Base-by-base conservation (phyloP, 1,140 invertebrate species). In the Penaeus indicus region DNA sequence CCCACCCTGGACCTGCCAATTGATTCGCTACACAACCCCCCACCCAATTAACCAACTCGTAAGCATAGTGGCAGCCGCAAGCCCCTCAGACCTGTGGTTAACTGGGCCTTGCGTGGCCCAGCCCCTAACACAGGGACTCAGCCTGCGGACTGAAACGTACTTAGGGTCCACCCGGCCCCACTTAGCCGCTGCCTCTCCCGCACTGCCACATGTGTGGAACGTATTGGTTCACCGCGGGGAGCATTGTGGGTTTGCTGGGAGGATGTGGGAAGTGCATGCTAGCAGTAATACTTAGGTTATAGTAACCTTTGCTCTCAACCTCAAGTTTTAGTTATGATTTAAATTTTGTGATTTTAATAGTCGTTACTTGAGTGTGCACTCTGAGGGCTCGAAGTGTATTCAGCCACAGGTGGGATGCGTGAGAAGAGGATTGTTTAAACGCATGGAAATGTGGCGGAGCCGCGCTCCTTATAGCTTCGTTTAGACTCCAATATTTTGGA, bases 341-440 rank as follows among this genome's bases (percentile, higher is more conserved):
- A 77, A 47, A 60, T 86, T 63, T 78, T 62, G 81, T 83, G 38
- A 75, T 27, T 77, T 77, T 77, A 69, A 77, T n/a, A 88, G 79
- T 54, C 47, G 3, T 81, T 60, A 85, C 79, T 81, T 81, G 80
- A 82, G 89, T 86, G 89, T 90, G 89, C 89, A 90, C 89, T 85
- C 89, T 85, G 80, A 90, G 89, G 89, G 89, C 89, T 90, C 85
- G 85, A 83, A n/a, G 84, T 84, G 85, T 84, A 78, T 88, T 61
- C 64, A 86, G 84, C 89, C 89, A 90, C 89, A 90, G 89, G 89
- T 90, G 86, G 85, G n/a, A 77, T 88, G 86, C 84, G 86, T n/a
- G n/a, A n/a, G 86, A 88, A 64, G 72, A 84, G 86, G 86, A 81
- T 88, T 88, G 86, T 84, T 84, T 88, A 84, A 77, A n/a, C 72